Evolutionary conservation across 2,888 invertebrate genomes (phyloP).

Genomic region (Erynnis tages): DNA sequence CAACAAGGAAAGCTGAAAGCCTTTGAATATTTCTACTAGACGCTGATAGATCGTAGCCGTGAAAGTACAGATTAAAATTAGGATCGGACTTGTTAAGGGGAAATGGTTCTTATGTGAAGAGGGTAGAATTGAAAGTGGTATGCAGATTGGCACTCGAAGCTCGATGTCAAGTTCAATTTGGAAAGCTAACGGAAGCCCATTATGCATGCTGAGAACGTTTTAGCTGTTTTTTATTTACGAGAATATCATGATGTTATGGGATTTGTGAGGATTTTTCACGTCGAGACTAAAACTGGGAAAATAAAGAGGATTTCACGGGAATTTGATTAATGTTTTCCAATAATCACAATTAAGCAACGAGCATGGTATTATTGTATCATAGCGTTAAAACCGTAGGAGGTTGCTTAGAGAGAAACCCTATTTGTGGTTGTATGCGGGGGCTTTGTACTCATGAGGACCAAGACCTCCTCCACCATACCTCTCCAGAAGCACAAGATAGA

Average conservation of each 20-base stretch:
- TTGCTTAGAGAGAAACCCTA: no score
- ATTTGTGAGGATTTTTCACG: neutral
- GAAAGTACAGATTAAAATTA: constrained; percentile 9
- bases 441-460: no score
- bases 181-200: constrained; percentile 10
- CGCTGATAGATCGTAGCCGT: constrained; percentile 9
- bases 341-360: no score
- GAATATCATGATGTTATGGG: constrained; percentile 2
- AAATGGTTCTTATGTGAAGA: neutral
- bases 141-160: neutral
- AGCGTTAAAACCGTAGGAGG: no score
- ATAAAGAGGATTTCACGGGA: no score
- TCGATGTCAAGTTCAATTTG: constrained; percentile 16
- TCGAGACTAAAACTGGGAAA: neutral
- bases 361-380: no score
- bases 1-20: neutral
- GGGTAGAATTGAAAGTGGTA: neutral
- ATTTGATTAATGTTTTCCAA: no score
- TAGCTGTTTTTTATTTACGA: constrained; percentile 10
- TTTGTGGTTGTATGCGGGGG: no score
- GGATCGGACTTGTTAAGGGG: neutral
- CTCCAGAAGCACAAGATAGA: no score
- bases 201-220: constrained; percentile 10
- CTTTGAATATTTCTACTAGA: constrained; percentile 16
- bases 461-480: no score